Evolutionary conservation across 1,140 invertebrate species (phyloP).

Genomic region (Platorchestia sp.): DNA sequence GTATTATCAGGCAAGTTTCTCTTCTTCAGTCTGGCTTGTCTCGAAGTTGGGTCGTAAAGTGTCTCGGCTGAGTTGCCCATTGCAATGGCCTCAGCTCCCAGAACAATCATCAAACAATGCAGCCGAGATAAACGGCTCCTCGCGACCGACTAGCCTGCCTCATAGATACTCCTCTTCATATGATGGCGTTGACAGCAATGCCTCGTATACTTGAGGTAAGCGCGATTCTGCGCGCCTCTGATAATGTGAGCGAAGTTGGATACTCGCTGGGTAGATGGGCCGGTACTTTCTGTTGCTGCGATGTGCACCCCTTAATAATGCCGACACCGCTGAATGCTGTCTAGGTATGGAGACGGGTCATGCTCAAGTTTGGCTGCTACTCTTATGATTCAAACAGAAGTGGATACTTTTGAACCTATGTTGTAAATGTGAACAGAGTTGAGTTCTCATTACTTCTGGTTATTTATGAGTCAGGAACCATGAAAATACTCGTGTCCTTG

Average conservation of each 20-base stretch:
- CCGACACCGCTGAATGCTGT: not conserved
- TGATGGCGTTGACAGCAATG: slow-evolving; percentile 25
- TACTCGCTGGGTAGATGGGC: not conserved
- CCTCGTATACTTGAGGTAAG: slow-evolving; percentile 16
- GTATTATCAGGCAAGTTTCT: slow-evolving; percentile 33
- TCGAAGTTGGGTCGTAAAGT: slow-evolving; percentile 44
- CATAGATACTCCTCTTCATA: slow-evolving; percentile 29
- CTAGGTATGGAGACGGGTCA: not conserved
- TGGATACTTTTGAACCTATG: not conserved
- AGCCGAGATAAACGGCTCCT: slow-evolving; percentile 30
- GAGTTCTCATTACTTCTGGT: too few species aligned
- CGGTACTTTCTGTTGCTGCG: not conserved
- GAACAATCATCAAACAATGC: slow-evolving; percentile 53
- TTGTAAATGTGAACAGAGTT: too few species aligned
- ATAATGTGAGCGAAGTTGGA: slow-evolving; percentile 26
- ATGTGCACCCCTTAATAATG: not conserved
- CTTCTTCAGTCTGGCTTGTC: slow-evolving; percentile 46
- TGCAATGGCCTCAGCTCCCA: slow-evolving; percentile 22
- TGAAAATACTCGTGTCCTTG: too few species aligned
- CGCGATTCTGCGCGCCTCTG: not conserved
- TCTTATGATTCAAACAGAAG: not conserved
- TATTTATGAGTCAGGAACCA: too few species aligned
- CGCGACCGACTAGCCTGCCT: slow-evolving; percentile 31
- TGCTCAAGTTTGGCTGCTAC: not conserved
- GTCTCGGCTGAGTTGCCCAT: slow-evolving; percentile 24